Conservation (phyloP, 2,797 vertebrate species). For the Malacoraja senta region DNA sequence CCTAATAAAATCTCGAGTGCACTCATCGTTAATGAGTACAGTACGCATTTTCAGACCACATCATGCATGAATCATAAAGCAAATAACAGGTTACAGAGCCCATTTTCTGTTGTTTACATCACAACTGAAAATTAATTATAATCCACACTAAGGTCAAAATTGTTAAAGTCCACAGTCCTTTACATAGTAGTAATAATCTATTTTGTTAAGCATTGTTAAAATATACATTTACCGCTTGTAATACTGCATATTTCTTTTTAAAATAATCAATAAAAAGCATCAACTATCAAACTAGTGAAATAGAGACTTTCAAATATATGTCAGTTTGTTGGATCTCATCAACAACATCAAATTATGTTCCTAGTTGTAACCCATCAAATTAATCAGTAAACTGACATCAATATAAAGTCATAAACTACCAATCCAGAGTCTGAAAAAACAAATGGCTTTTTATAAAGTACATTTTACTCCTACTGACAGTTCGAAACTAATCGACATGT, state of each 20-base stretch:
- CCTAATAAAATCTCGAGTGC: not conserved
- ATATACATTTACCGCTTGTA: too few species aligned
- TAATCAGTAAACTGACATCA: not conserved
- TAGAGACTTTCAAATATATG: too few species aligned
- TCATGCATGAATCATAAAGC: not conserved
- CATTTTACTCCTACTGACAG: not conserved
- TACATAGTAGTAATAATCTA: not conserved
- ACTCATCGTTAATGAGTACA: not conserved
- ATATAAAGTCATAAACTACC: too few species aligned
- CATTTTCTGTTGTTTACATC: not conserved
- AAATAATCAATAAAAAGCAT: too few species aligned
- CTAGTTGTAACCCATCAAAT: too few species aligned
- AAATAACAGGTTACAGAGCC: not conserved
- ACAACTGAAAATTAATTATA: not conserved
- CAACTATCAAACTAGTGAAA: too few species aligned
- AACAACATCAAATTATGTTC: too few species aligned
- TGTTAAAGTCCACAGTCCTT: not conserved
- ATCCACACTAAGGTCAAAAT: conserved; percentile 17
- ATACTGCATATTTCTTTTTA: too few species aligned
- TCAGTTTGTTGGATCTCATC: too few species aligned
- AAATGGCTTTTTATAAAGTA: not conserved
- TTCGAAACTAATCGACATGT: not conserved
- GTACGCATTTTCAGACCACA: not conserved
- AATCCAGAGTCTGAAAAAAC: not conserved
- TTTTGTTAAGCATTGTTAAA: too few species aligned